Evolutionary conservation across 2,888 invertebrate genomes (phyloP).

Genomic region (Spodoptera littoralis): DNA sequence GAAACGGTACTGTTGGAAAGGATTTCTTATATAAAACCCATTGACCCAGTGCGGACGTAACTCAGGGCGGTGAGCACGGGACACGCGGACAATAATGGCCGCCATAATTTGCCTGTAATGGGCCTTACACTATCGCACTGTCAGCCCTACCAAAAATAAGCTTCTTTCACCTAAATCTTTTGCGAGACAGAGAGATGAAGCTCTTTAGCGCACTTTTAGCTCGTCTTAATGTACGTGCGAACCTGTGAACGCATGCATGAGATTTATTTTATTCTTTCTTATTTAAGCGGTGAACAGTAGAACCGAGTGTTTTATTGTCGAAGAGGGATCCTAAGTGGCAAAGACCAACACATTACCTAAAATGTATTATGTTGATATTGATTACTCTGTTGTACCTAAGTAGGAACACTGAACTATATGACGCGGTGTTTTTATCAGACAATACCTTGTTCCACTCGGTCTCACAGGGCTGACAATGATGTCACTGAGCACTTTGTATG

Average conservation of each 20-base stretch:
- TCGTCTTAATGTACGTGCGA: constrained; percentile 50
- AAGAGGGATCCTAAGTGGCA: constrained; percentile 17
- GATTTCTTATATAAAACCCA: constrained; percentile 83
- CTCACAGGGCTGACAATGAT: constrained; percentile 37
- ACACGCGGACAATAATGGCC: constrained; percentile 85
- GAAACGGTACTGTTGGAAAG: constrained; percentile 57
- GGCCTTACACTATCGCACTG: constrained; percentile 87
- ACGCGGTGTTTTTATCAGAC: constrained; percentile 18
- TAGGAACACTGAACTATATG: constrained; percentile 11
- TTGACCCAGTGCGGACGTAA: constrained; percentile 82
- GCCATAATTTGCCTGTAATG: constrained; percentile 87
- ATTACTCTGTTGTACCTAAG: constrained; percentile 26
- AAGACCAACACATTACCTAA: constrained; percentile 13
- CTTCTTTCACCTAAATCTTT: constrained; percentile 78
- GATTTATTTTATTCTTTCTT: constrained; percentile 51
- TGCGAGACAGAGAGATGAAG: constrained; percentile 64
- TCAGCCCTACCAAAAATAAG: constrained; percentile 86
- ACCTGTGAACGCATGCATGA: constrained; percentile 43
- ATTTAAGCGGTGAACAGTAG: constrained; percentile 23
- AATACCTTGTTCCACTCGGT: constrained; percentile 28
- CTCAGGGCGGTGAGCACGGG: constrained; percentile 80
- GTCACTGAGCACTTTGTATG: constrained; percentile 49
- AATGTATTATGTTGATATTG: constrained; percentile 22
- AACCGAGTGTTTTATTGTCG: constrained; percentile 38
- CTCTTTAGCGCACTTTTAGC: constrained; percentile 68